A percentile compares a stretch with the other conserved stretches of the same genome.
Conservation (phyloP, 2,888 invertebrate species). For the Tachina grossa region DNA sequence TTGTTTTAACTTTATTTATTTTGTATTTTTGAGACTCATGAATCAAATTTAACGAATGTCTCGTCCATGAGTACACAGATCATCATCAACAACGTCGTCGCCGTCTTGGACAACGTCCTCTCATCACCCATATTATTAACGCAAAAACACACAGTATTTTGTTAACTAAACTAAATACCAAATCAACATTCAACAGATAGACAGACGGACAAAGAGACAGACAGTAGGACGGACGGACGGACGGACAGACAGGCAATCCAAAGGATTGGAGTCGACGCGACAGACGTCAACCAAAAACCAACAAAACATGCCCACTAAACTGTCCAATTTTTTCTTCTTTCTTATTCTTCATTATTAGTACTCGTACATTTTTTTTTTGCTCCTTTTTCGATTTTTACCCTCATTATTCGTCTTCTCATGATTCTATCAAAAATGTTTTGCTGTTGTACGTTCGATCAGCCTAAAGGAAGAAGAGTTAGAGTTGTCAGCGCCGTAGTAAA, state of each 20-base stretch:
- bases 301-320: slow-evolving; percentile 73
- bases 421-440: slow-evolving; percentile 68
- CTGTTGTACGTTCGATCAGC: slow-evolving; percentile 46
- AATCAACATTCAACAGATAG: not conserved
- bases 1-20: slow-evolving; percentile 50
- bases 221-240: slow-evolving; percentile 23
- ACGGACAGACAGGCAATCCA: slow-evolving; percentile 51
- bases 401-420: slow-evolving; percentile 58
- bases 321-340: slow-evolving; percentile 54
- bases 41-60: slow-evolving; percentile 83
- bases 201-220: slow-evolving; percentile 41
- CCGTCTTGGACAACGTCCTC: slow-evolving; percentile 46
- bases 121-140: slow-evolving; percentile 72
- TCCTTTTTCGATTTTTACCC: slow-evolving; percentile 31
- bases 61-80: slow-evolving; percentile 78
- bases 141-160: slow-evolving; percentile 66
- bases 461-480: slow-evolving; percentile 47
- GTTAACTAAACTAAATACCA: slow-evolving; percentile 66
- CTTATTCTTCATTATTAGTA: not conserved
- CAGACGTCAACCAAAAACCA: slow-evolving; percentile 74
- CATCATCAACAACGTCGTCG: slow-evolving; percentile 60
- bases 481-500: slow-evolving; percentile 56
- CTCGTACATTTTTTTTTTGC: slow-evolving; percentile 18
- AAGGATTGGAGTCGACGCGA: slow-evolving; percentile 67
- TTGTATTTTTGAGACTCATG: slow-evolving; percentile 76